Percentiles rank a stretch among this genome's conserved stretches.
Conservation (phyloP, 2,113 vertebrate genomes). For the Andinoacara biseriatus region DNA sequence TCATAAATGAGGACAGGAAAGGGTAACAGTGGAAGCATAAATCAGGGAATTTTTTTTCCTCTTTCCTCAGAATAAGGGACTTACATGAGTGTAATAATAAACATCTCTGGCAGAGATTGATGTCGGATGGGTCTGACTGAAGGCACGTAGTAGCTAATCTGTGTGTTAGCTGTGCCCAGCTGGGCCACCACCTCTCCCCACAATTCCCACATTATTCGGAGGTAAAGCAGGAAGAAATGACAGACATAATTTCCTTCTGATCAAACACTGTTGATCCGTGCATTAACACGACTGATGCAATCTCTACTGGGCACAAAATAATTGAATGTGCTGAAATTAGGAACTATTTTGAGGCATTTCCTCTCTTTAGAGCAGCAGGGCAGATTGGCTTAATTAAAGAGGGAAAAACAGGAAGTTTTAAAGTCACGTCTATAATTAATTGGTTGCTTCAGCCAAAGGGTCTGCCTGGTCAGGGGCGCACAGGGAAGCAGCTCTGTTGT, state of each 20-base stretch:
- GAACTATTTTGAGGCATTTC: constrained; percentile 83
- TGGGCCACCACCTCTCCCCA: constrained; percentile 46
- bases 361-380: constrained; percentile 73
- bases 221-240: constrained; percentile 83
- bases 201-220: constrained; percentile 82
- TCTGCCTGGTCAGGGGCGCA: constrained; percentile 73
- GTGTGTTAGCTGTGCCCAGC: constrained; percentile 53
- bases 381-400: constrained; percentile 84
- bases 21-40: constrained; percentile 72
- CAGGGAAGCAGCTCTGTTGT: constrained; percentile 72
- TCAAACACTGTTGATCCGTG: constrained; percentile 79
- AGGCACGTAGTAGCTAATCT: constrained; percentile 77
- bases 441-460: constrained; percentile 77
- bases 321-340: constrained; percentile 81
- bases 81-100: constrained; percentile 75
- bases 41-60: constrained; percentile 56
- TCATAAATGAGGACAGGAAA: constrained; percentile 73
- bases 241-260: constrained; percentile 82
- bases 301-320: constrained; percentile 74
- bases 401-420: constrained; percentile 86
- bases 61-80: constrained; percentile 63
- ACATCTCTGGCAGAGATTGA: constrained; percentile 71
- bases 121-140: constrained; percentile 75
- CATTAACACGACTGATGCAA: constrained; percentile 81
- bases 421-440: constrained; percentile 85